Percentiles rank a stretch among this genome's conserved stretches.
These are phyloP conservation scores for Drosophila chauvacae DNA, from an alignment of 1,140 invertebrate species.

Conservation along the genomic window DNA sequence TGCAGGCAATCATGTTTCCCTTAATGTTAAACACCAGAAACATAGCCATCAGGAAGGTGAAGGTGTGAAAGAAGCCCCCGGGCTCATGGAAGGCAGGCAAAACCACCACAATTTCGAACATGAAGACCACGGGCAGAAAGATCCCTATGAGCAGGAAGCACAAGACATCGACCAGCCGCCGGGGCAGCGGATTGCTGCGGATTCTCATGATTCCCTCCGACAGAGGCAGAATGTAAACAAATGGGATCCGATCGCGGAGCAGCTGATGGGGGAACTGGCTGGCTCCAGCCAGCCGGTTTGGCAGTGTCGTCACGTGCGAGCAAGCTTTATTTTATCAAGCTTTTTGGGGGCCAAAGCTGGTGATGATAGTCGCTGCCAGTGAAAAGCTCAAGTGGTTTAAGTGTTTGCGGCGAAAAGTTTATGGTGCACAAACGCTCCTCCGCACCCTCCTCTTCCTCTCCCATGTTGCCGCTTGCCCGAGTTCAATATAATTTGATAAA, in stretches of 20 bases:
- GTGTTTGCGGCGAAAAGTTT: slow-evolving; percentile 21
- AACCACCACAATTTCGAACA: slow-evolving; percentile 88
- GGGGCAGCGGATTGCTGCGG: slow-evolving; percentile 71
- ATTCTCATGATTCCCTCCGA: slow-evolving; percentile 36
- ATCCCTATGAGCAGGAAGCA: slow-evolving; percentile 68
- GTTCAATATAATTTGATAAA: slow-evolving; percentile 39
- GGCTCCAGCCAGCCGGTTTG: slow-evolving; percentile 19
- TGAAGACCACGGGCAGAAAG: slow-evolving; percentile 74
- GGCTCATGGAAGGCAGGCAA: slow-evolving; percentile 87
- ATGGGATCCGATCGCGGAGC: slow-evolving; percentile 11
- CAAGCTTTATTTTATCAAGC: slow-evolving; percentile 48
- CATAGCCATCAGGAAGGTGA: slow-evolving; percentile 87
- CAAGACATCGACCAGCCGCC: slow-evolving; percentile 58
- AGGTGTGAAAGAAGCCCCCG: slow-evolving; percentile 70
- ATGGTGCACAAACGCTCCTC: neutral
- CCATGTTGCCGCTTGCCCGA: neutral
- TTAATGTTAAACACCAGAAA: slow-evolving; percentile 87
- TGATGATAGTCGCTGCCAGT: neutral
- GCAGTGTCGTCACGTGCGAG: slow-evolving; percentile 55
- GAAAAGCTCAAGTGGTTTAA: slow-evolving; percentile 13
- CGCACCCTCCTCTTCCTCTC: neutral
- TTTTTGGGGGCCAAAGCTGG: slow-evolving; percentile 34
- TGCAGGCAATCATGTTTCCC: slow-evolving; percentile 83
- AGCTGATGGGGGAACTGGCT: slow-evolving; percentile 3
- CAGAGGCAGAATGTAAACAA: slow-evolving; percentile 26